A percentile compares a stretch with the other conserved stretches of the same genome.
phyloP scores from a whole-genome alignment of 2,113 vertebrate species.

The Albula goreensis region DNA sequence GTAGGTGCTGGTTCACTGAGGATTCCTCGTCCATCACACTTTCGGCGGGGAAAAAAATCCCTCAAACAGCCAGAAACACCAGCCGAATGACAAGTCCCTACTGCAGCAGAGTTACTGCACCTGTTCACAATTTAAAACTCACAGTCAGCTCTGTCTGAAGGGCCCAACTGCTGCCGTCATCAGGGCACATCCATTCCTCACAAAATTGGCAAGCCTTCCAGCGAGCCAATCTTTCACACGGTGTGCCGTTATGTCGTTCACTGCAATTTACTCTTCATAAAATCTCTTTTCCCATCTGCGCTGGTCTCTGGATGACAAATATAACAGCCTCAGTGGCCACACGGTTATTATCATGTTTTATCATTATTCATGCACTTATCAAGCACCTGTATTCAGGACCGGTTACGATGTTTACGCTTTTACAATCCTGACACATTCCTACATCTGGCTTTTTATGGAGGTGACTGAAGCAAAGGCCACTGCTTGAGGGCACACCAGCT shows the following conservation, averaged over 20 bases:
- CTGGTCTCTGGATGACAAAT: background rate
- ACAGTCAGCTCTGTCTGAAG: constrained; percentile 4
- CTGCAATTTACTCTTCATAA: background rate
- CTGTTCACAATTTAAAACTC: background rate
- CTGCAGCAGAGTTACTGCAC: background rate
- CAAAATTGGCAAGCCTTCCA: constrained; percentile 13
- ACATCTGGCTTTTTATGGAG: background rate
- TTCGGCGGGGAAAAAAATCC: background rate
- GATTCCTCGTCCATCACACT: constrained; percentile 15
- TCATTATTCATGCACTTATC: constrained; percentile 1
- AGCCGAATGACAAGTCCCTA: background rate
- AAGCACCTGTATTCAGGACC: background rate
- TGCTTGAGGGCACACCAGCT: background rate
- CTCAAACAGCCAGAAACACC: background rate
- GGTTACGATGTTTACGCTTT: background rate
- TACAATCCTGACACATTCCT: background rate
- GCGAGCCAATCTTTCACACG: background rate
- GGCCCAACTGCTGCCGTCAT: constrained; percentile 1
- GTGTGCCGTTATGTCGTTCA: background rate
- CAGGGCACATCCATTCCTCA: constrained; percentile 18
- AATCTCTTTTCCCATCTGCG: constrained; percentile 5
- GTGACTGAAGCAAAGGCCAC: constrained; percentile 1
- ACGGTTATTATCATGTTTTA: background rate
- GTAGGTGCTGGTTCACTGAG: background rate
- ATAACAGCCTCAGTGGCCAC: background rate